Evolutionary conservation across 2,888 invertebrate genomes (phyloP), one percentile per base, ranked within the genome.

Genomic region (Philhelius pedissequus): DNA sequence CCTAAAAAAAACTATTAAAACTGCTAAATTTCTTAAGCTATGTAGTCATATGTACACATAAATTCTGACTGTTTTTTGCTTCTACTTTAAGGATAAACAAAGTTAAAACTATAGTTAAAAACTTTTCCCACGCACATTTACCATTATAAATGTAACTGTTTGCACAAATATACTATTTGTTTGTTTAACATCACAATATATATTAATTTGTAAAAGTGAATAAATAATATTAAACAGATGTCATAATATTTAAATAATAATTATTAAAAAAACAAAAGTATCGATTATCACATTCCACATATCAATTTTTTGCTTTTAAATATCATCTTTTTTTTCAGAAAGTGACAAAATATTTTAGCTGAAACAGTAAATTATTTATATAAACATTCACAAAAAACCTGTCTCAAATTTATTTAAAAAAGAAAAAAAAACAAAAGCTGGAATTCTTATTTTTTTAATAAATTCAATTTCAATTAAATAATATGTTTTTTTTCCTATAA

Each of bases 281-380:
- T 83, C 69, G 32, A 70, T 74, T 66, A 27, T 70, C 52, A 83
- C 83, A 83, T 83, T 83, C 83, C 83, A 83, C 83, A 78, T 74
- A 83, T 83, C 83, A 83, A 64, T 50, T 43, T 64, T 64, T 71
- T 68, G 27, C 32, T 71, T 35, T 15, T 6, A 32, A 35, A 52
- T 32, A 60, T 30, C 52, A 58, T 40, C 15, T 35, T 9, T 66
- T 48, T 20, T 50, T 18, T 32, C 35, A 43, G 32, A 15, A 9
- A 30, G 30, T 58, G 38, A 52, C 9, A 66, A 54, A 50, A n/a
- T 20, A 11, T 66, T 22, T 66, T 8, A 52, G 38, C 32, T 18
- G 1, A 13, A 27, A 35, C 13, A 50, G n/a, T 11, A 9, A 58
- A 35, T 58, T 4, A 20, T 11, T 15, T 43, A 22, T 40, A 56